Evolutionary conservation across 64 coral and sea anemone species (phyloP).

Genomic region (Actinia tenebrosa): DNA sequence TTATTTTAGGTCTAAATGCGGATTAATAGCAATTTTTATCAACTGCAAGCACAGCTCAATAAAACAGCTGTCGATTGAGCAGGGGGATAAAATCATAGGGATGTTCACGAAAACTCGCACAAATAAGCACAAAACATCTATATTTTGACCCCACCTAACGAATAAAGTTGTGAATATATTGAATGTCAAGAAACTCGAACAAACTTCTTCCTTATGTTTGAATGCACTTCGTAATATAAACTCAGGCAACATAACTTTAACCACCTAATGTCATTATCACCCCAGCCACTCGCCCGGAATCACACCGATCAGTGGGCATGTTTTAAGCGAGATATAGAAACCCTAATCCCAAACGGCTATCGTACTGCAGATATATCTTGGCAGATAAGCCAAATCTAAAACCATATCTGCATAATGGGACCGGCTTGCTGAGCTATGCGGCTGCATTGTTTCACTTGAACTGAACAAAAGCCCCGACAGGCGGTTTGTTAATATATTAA

Average conservation of each 20-base stretch:
- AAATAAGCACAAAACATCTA: not conserved
- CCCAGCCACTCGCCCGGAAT: not conserved
- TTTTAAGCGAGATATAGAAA: slow-evolving; percentile 1
- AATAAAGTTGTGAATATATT: not conserved
- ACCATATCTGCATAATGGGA: not conserved
- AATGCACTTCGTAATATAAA: not conserved
- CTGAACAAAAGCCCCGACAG: slow-evolving; percentile 1
- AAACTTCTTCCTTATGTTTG: not conserved
- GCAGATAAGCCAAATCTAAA: not conserved
- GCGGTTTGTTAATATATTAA: not conserved
- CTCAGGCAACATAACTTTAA: not conserved
- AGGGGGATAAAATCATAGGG: not conserved
- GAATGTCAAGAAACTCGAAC: not conserved
- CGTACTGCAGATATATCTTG: not conserved
- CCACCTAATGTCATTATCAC: slow-evolving; percentile 6
- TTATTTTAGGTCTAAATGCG: not conserved
- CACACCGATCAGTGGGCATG: not conserved
- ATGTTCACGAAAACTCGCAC: not conserved
- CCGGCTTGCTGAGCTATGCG: not conserved
- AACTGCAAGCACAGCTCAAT: not conserved
- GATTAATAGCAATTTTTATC: not conserved
- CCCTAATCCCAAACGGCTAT: not conserved
- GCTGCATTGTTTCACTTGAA: not conserved
- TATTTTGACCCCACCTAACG: not conserved
- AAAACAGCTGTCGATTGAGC: not conserved